Base-by-base conservation (phyloP, 1,140 invertebrate genomes). In the Palaemon carinicauda region DNA sequence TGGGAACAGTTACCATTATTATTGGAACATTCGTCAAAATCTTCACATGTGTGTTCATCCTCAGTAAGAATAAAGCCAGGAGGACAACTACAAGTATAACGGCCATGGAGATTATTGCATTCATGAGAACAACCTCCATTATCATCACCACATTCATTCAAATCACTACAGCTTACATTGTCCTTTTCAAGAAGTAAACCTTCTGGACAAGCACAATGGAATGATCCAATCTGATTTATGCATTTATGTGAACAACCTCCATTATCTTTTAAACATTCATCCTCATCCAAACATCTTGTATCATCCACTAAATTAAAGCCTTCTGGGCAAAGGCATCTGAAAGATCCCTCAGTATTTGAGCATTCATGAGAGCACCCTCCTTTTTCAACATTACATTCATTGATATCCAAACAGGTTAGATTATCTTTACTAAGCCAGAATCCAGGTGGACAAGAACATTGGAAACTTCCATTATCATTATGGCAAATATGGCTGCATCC, bases 341-440 rank as follows among this genome's bases (percentile, higher is more conserved):
- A 98, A 14, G 95, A 95, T 1, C 97, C 97, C 3, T 94, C 91
- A 1, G 95, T 95, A 91, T 98, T 98, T 21, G 95, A 91, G 90
- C 97, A 98, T 17, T 94, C 92, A 89, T 95, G 91, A 73, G 91
- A 91, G 87, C 93, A 94, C 3, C 92, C 88, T 87, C 90, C 91
- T 86, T 92, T 92, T 88, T 91, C 88, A 9, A 93, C 93, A 0
- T 92, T 90, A 89, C 95, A 96, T 90, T 96, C 96, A 90, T 96
- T 94, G 12, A 96, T 92, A 90, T 95, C 94, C 90, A 91, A 91
- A 88, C 93, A 93, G 50, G 91, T 91, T 89, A 93, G 93, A 4
- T 92, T 91, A 79, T 93, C 93, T 1, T 92, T 91, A 53, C 92
- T 82, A 88, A 80, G 89, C 31, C 53, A 88, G 82, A 82, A 89